Percentiles rank a stretch among this genome's conserved stretches.
Conservation (phyloP, 2,797 vertebrate species). For the Crossoptilon crossoptilon region DNA sequence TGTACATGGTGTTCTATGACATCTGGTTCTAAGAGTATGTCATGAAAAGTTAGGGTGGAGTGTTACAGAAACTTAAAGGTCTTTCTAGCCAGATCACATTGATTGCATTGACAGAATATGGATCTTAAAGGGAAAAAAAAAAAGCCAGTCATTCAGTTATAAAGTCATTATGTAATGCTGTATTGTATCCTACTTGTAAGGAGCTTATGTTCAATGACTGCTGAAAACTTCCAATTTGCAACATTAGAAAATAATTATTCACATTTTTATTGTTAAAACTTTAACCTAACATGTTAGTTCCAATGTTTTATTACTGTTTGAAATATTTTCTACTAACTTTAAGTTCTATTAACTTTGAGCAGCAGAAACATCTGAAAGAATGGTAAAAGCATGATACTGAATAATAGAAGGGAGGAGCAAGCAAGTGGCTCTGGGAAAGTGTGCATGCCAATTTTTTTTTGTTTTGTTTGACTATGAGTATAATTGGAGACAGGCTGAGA, state of each 20-base stretch:
- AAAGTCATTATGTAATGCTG: not conserved
- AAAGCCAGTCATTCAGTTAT: not conserved
- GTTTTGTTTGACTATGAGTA: not conserved
- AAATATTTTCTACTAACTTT: not conserved
- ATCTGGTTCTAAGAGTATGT: not conserved
- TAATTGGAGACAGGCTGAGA: not conserved
- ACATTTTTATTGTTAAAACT: not conserved
- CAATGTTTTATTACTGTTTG: not conserved
- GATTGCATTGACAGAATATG: not conserved
- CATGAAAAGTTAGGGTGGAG: not conserved
- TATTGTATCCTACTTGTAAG: not conserved
- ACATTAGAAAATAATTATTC: not conserved
- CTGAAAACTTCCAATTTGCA: not conserved
- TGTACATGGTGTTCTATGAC: not conserved
- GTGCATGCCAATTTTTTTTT: not conserved
- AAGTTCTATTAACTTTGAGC: not conserved
- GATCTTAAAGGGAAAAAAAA: not conserved
- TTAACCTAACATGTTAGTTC: not conserved
- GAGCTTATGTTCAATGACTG: not conserved
- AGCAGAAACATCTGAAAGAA: not conserved
- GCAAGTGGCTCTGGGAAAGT: not conserved
- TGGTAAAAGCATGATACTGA: not conserved
- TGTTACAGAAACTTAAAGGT: not conserved
- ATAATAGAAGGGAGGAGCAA: not conserved
- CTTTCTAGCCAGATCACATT: not conserved